A percentile compares a stretch with the other conserved stretches of the same genome.
phyloP scores from a whole-genome alignment of 2,888 invertebrate genomes.

The Noctua fimbriata region DNA sequence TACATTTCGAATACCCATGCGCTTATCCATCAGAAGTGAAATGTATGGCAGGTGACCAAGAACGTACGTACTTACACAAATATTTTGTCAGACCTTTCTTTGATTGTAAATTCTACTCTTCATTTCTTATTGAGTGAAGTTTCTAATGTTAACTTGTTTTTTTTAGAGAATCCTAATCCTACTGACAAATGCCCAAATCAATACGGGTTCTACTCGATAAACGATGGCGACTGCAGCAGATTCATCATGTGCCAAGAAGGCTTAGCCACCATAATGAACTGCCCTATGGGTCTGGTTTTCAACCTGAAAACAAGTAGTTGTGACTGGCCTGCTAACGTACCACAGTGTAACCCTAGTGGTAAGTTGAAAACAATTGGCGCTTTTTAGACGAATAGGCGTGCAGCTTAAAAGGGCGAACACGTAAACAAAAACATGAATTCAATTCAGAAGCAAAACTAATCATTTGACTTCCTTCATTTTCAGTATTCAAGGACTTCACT shows the following conservation, averaged over 20 bases:
- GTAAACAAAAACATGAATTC: not conserved
- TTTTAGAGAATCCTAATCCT: slow-evolving; percentile 59
- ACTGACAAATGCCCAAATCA: slow-evolving; percentile 69
- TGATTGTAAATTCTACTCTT: not conserved
- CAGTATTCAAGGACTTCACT: slow-evolving; percentile 74
- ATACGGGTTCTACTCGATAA: slow-evolving; percentile 75
- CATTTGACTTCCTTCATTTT: slow-evolving; percentile 40
- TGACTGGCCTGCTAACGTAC: slow-evolving; percentile 82
- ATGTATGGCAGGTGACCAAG: slow-evolving; percentile 90
- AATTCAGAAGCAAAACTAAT: not conserved
- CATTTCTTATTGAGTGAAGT: not conserved
- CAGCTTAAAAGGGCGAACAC: not conserved
- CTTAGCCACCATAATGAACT: slow-evolving; percentile 75
- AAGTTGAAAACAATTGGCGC: slow-evolving; percentile 34
- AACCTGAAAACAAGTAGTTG: slow-evolving; percentile 73
- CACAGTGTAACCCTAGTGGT: slow-evolving; percentile 78
- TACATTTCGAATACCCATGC: slow-evolving; percentile 92
- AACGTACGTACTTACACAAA: slow-evolving; percentile 66
- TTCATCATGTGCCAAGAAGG: slow-evolving; percentile 80
- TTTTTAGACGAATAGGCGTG: not conserved
- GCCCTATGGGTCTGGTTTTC: slow-evolving; percentile 80
- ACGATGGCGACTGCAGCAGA: slow-evolving; percentile 77
- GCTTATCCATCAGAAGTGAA: slow-evolving; percentile 94
- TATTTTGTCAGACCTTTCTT: not conserved
- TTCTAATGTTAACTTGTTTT: not conserved